Base-by-base conservation (phyloP, 2,888 invertebrate species). In the Netelia virgata region DNA sequence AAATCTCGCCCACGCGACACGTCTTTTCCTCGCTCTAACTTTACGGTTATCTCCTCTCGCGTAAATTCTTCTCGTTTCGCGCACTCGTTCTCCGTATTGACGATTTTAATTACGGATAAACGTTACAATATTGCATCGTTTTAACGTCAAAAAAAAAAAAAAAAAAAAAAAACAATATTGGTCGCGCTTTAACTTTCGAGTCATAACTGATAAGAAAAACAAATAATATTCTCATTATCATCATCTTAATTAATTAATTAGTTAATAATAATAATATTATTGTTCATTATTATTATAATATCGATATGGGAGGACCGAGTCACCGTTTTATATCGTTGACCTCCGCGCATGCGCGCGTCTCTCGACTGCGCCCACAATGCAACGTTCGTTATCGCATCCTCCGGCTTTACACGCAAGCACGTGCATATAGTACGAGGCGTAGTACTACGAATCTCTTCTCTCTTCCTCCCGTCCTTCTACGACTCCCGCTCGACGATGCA, bases 361-460 rank as follows among this genome's bases (percentile, higher is more conserved):
- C 73, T 85, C 86, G 86, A 86, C 87, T 84, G 86, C 89, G 86
- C 83, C 86, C 86, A 87, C 82, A 75, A 81, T 86, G 83, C 79
- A 83, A 59, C 75, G 76, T 87, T 90, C 90, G 90, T 90, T 90
- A 90, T 90, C 91, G 87, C 90, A 88, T 88, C 68, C 68, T 68
- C 64, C 69, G 23, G 82, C 73, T 41, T 74, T 76, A 79, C 90
- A 89, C 89, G 91, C 88, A 90, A 90, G 91, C 92, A 92, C 91
- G 92, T 92, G 90, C 90, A 89, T 90, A 89, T 93, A 93, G 92
- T 92, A 93, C 92, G 92, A 91, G 88, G 82, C 92, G 92, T 93
- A 92, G 92, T 93, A 93, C 92, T 92, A 92, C 90, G 90, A 86
- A 77, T 50, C 74, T 64, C 64, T 80, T 87, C 86, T 79, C 82